phyloP scores from a whole-genome alignment of 2,797 vertebrate species.

The Sebastiscus albofasciatus region DNA sequence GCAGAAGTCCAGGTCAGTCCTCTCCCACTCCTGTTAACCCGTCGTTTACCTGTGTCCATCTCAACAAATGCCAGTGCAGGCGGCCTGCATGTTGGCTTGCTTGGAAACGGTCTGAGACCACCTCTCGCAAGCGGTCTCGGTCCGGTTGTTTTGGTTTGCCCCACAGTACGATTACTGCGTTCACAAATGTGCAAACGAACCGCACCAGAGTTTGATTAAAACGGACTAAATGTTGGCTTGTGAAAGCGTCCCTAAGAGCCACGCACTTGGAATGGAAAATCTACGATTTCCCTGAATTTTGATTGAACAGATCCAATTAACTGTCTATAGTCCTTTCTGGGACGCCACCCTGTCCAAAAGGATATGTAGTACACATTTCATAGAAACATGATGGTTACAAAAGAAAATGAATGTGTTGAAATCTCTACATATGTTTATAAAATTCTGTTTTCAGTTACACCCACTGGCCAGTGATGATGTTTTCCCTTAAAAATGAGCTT shows the following conservation, averaged over 20 bases:
- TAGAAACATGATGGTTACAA: background rate
- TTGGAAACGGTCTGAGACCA: too few species aligned
- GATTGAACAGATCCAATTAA: background rate
- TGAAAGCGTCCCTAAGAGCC: background rate
- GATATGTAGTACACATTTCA: background rate
- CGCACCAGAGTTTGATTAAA: too few species aligned
- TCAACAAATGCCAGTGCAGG: too few species aligned
- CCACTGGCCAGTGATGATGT: background rate
- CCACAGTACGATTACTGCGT: too few species aligned
- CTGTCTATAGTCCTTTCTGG: background rate
- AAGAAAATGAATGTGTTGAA: background rate
- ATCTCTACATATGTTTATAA: background rate
- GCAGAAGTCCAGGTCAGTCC: too few species aligned
- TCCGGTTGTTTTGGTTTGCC: too few species aligned
- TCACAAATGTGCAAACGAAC: too few species aligned
- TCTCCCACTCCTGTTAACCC: too few species aligned
- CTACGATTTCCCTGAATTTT: constrained; percentile 6
- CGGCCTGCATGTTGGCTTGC: too few species aligned
- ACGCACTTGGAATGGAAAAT: background rate
- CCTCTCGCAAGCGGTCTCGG: too few species aligned
- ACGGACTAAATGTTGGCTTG: too few species aligned
- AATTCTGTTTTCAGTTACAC: background rate
- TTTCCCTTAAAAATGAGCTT: background rate
- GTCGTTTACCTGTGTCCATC: too few species aligned
- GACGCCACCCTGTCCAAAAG: background rate